Evolutionary conservation across 92 coral and sea anemone species (phyloP).

Genomic region (Siderastrea siderea): DNA sequence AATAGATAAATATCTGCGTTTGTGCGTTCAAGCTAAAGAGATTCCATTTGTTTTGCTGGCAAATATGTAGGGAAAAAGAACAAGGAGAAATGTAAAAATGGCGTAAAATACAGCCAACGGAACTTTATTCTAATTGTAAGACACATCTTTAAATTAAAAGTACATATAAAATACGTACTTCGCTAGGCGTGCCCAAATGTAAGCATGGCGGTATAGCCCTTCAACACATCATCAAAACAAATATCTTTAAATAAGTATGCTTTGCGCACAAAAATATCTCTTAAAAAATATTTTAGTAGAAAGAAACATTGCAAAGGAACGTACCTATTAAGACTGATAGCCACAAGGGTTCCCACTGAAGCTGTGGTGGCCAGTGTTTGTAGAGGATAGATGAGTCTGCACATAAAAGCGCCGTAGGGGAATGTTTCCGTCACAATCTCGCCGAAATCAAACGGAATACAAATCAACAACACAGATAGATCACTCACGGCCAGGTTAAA

Average conservation of each 20-base stretch:
- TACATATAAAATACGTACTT: background rate
- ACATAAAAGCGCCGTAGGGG: slow-evolving; percentile 95
- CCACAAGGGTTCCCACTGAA: slow-evolving; percentile 95
- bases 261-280: background rate
- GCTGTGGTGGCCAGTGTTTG: slow-evolving; percentile 99
- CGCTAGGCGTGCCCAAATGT: background rate
- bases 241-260: background rate
- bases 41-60: background rate
- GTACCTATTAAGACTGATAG: slow-evolving; percentile 96
- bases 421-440: slow-evolving; percentile 81
- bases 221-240: background rate
- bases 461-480: slow-evolving; percentile 88
- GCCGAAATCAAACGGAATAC: slow-evolving; percentile 91
- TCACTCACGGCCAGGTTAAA: slow-evolving; percentile 97
- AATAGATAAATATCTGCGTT: background rate
- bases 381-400: slow-evolving; percentile 87
- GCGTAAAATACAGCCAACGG: too few species aligned
- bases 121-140: background rate
- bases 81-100: background rate
- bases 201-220: background rate
- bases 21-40: background rate
- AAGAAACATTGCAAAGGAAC: background rate
- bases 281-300: background rate
- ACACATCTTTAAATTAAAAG: background rate
- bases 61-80: background rate